These are phyloP conservation scores for Philopedon plagiatum DNA, from an alignment of 2,888 invertebrate genomes.

Conservation along the genomic window DNA sequence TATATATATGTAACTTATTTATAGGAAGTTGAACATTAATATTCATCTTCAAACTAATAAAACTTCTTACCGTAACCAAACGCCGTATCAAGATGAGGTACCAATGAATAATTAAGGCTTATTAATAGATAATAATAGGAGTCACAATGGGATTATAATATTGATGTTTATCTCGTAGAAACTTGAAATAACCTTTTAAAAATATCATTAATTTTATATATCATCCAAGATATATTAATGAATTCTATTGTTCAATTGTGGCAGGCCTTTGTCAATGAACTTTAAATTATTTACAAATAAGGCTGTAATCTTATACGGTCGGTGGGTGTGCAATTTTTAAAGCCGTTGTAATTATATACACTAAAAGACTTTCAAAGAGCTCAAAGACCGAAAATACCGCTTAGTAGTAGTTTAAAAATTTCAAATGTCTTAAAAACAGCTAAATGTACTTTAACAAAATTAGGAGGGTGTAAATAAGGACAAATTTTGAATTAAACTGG, in stretches of 20 bases:
- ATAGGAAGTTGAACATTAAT: neutral
- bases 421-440: no score
- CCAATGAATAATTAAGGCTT: conserved; percentile 14
- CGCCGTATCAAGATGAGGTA: conserved; percentile 8
- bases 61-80: conserved; percentile 8
- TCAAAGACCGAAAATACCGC: no score
- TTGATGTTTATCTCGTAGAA: conserved; percentile 35
- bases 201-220: conserved; percentile 32
- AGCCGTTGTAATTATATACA: no score
- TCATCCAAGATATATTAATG: conserved; percentile 22
- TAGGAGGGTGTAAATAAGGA: no score
- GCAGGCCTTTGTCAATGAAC: conserved; percentile 15
- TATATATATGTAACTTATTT: no score
- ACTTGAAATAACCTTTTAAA: conserved; percentile 35
- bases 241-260: conserved; percentile 35
- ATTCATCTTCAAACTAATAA: neutral
- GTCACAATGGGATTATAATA: conserved; percentile 36
- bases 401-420: no score
- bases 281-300: conserved; percentile 8
- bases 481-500: no score
- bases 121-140: conserved; percentile 21
- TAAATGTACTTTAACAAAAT: no score
- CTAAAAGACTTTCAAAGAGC: no score
- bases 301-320: neutral
- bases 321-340: conserved; percentile 1